phyloP scores from a whole-genome alignment of 2,888 invertebrate species.

The Sympetrum striolatum region DNA sequence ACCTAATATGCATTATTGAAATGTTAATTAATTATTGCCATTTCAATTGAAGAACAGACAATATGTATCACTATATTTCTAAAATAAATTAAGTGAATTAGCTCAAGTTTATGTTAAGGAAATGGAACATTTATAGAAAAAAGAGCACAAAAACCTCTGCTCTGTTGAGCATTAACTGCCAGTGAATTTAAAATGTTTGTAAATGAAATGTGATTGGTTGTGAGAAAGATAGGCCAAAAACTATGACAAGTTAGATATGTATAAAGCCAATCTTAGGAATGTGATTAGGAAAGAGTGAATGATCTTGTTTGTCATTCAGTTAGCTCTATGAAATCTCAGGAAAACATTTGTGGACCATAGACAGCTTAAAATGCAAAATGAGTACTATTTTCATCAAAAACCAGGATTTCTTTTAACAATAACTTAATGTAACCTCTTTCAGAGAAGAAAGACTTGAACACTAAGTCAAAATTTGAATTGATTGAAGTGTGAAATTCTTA shows the following conservation, averaged over 20 bases:
- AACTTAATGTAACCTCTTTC: background rate
- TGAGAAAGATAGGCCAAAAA: background rate
- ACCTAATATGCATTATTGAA: background rate
- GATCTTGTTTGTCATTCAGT: conserved; percentile 15
- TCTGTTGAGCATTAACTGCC: background rate
- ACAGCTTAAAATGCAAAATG: background rate
- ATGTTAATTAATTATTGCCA: background rate
- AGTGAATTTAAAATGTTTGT: background rate
- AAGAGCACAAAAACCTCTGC: background rate
- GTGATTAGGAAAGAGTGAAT: conserved; percentile 9
- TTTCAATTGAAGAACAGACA: background rate
- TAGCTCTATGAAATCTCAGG: conserved; percentile 38
- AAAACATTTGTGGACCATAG: conserved; percentile 25
- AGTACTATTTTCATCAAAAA: background rate
- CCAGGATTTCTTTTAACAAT: background rate
- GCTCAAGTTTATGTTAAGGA: background rate
- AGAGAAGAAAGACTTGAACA: background rate
- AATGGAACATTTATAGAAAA: background rate
- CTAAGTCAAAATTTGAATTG: background rate
- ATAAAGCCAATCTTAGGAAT: background rate
- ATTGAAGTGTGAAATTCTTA: background rate
- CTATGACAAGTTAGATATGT: background rate
- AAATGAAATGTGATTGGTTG: background rate
- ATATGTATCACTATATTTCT: background rate
- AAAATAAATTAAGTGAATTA: background rate